phyloP scores from a whole-genome alignment of 1,140 invertebrate genomes.

The Phocides pigmalion region DNA sequence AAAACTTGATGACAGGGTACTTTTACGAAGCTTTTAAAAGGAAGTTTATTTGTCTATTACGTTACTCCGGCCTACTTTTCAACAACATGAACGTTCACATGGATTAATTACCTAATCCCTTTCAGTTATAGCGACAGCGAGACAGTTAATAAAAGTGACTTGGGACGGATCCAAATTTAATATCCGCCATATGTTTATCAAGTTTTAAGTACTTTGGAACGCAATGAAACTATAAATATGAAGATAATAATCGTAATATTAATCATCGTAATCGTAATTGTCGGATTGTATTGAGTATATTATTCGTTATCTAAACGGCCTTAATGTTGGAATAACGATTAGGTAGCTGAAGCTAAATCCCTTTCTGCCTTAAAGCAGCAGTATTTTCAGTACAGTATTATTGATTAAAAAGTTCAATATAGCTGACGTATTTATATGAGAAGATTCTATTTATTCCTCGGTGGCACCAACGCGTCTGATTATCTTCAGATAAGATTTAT shows the following conservation, averaged over 20 bases:
- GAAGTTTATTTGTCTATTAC: constrained; percentile 31
- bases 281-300: constrained; percentile 10
- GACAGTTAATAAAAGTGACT: constrained; percentile 47
- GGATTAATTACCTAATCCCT: constrained; percentile 58
- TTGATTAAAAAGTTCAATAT: no score
- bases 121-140: constrained; percentile 48
- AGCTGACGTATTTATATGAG: no score
- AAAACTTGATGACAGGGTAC: constrained; percentile 4
- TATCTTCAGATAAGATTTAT: no score
- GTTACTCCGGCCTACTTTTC: constrained; percentile 50
- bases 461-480: no score
- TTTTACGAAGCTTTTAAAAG: constrained; percentile 28
- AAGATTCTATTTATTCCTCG: no score
- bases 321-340: neutral
- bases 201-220: constrained; percentile 12
- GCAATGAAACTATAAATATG: constrained; percentile 21
- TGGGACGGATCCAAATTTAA: constrained; percentile 48
- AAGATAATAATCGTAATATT: constrained; percentile 14
- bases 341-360: neutral
- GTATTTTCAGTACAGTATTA: no score
- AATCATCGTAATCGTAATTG: constrained; percentile 5
- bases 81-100: constrained; percentile 35
- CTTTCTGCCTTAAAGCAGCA: no score
- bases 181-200: constrained; percentile 24
- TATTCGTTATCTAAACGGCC: neutral